Conservation (phyloP, 2,113 vertebrate species). For the Aleadryas rufinucha region DNA sequence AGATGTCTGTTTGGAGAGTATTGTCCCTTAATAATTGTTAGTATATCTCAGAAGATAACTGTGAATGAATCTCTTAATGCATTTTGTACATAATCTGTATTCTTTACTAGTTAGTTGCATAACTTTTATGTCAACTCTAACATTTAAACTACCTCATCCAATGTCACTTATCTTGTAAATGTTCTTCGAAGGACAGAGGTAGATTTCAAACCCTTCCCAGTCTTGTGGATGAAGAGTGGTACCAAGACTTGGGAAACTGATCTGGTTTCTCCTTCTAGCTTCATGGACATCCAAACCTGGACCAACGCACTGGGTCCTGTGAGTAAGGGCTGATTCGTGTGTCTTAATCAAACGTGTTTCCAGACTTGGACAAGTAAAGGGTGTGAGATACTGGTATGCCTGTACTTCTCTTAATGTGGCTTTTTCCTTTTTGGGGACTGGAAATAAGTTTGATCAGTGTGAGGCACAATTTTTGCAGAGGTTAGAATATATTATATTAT, state of each 20-base stretch:
- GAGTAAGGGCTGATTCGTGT: not conserved
- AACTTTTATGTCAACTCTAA: not conserved
- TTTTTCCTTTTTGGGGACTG: not conserved
- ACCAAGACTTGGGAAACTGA: not conserved
- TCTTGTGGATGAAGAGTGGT: not conserved
- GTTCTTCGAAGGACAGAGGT: rapidly evolving
- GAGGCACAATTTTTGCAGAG: not conserved
- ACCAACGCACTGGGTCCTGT: not conserved
- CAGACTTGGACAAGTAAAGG: not conserved
- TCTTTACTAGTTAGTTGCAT: not conserved
- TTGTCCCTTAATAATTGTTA: not conserved
- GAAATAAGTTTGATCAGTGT: not conserved
- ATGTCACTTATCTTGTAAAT: not conserved
- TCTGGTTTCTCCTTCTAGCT: not conserved
- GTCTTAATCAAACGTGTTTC: not conserved
- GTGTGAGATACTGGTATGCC: not conserved
- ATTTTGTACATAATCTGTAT: not conserved
- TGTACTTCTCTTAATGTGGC: not conserved
- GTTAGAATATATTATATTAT: not conserved
- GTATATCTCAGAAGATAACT: not conserved
- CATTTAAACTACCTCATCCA: not conserved
- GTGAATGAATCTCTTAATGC: not conserved
- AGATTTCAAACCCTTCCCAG: not conserved
- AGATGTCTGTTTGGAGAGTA: not conserved
- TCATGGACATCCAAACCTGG: not conserved